Percentiles rank a stretch among this genome's conserved stretches.
Evolutionary conservation across 2,797 vertebrate genomes (phyloP).

Genomic region (Malacoraja senta): DNA sequence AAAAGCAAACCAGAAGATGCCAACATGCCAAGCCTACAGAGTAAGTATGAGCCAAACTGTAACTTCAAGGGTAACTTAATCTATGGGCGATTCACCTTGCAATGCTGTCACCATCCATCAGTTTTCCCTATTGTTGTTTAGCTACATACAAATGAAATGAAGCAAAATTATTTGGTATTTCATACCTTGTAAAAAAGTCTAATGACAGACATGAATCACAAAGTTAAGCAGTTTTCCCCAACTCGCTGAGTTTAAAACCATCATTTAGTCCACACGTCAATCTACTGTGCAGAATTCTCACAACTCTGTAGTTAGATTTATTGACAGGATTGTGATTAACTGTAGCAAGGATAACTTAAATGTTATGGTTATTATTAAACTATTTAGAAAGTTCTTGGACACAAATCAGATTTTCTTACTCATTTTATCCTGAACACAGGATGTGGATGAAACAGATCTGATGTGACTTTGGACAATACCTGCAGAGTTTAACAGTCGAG

Average conservation of each 20-base stretch:
- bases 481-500: too few relatives aligned
- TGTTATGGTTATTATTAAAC: neutral
- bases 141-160: neutral
- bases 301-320: neutral
- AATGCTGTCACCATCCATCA: neutral
- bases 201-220: neutral
- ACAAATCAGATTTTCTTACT: neutral
- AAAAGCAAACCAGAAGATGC: constrained; percentile 95
- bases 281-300: neutral
- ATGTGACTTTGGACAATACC: too few relatives aligned
- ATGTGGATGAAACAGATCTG: neutral
- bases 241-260: neutral
- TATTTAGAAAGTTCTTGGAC: neutral
- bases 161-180: neutral
- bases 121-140: neutral
- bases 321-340: neutral
- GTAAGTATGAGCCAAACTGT: constrained; percentile 59
- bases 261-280: neutral
- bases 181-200: neutral
- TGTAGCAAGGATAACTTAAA: neutral
- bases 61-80: neutral
- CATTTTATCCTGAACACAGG: neutral
- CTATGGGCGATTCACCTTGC: neutral
- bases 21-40: constrained; percentile 91
- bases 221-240: neutral